Percentiles rank a stretch among this genome's conserved stretches.
Evolutionary conservation across 2,888 invertebrate species (phyloP).

Genomic region (Pterobdella sp.): DNA sequence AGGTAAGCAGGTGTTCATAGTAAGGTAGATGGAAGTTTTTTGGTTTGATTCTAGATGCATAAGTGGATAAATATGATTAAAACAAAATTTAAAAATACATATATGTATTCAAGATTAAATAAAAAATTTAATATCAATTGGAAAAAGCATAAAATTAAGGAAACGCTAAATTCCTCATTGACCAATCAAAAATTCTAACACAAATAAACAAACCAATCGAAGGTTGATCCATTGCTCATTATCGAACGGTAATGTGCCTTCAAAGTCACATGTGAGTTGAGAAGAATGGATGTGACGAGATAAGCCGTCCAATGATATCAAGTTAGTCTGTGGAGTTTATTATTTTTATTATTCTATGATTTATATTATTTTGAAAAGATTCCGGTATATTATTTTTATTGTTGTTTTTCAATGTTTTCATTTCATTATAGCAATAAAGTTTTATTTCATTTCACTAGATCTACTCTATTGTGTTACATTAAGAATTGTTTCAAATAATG

Average conservation of each 20-base stretch:
- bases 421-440: too few species aligned
- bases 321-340: conserved; percentile 68
- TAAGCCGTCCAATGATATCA: conserved; percentile 89
- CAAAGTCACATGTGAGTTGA: conserved; percentile 86
- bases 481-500: too few species aligned
- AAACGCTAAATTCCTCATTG: too few species aligned
- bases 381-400: too few species aligned
- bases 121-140: background rate
- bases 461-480: too few species aligned
- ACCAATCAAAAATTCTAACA: background rate
- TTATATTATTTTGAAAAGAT: too few species aligned
- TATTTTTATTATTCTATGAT: too few species aligned
- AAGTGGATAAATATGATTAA: background rate
- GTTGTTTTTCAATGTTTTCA: too few species aligned
- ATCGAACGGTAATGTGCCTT: conserved; percentile 85
- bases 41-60: background rate
- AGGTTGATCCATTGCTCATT: conserved; percentile 95
- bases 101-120: background rate
- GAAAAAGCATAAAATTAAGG: background rate
- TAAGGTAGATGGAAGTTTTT: too few species aligned
- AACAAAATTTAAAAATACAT: background rate
- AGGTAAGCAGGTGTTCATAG: background rate
- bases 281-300: conserved; percentile 83
- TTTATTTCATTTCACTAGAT: too few species aligned
- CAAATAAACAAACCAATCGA: conserved; percentile 57